phyloP scores from a whole-genome alignment of 2,113 vertebrate genomes.

The Sander vitreus region DNA sequence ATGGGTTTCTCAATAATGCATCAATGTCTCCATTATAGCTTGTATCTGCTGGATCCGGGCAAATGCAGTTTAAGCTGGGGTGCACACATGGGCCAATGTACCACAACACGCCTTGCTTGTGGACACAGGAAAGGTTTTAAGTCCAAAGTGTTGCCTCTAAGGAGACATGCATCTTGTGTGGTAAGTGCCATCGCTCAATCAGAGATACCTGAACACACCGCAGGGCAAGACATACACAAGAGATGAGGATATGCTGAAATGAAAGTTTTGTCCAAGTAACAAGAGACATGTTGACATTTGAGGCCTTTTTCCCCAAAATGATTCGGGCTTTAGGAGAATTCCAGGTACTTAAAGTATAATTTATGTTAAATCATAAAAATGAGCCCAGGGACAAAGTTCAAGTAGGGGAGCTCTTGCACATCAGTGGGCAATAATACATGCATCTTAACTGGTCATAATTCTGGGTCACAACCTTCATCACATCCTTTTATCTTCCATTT shows the following conservation, averaged over 20 bases:
- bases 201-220: slow-evolving; percentile 60
- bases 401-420: slow-evolving; percentile 1
- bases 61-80: slow-evolving; percentile 71
- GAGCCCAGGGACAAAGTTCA: background rate
- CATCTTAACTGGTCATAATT: slow-evolving; percentile 16
- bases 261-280: slow-evolving; percentile 56
- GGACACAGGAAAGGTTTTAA: slow-evolving; percentile 83
- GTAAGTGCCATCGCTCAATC: slow-evolving; percentile 44
- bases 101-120: slow-evolving; percentile 68
- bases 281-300: slow-evolving; percentile 15
- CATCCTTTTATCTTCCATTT: slow-evolving; percentile 48
- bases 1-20: slow-evolving; percentile 83
- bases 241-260: slow-evolving; percentile 1
- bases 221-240: slow-evolving; percentile 45
- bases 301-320: slow-evolving; percentile 6
- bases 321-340: background rate
- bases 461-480: slow-evolving; percentile 51
- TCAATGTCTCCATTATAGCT: slow-evolving; percentile 81
- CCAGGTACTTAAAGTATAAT: slow-evolving; percentile 3
- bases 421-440: slow-evolving; percentile 8
- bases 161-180: slow-evolving; percentile 65
- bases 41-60: slow-evolving; percentile 76
- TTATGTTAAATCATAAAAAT: slow-evolving; percentile 45
- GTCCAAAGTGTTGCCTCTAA: slow-evolving; percentile 78
- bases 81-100: slow-evolving; percentile 54